Percentiles rank a stretch among this genome's conserved stretches.
These are phyloP conservation scores for Lepidonotus clava DNA, from an alignment of 2,888 invertebrate species.

Conservation along the genomic window DNA sequence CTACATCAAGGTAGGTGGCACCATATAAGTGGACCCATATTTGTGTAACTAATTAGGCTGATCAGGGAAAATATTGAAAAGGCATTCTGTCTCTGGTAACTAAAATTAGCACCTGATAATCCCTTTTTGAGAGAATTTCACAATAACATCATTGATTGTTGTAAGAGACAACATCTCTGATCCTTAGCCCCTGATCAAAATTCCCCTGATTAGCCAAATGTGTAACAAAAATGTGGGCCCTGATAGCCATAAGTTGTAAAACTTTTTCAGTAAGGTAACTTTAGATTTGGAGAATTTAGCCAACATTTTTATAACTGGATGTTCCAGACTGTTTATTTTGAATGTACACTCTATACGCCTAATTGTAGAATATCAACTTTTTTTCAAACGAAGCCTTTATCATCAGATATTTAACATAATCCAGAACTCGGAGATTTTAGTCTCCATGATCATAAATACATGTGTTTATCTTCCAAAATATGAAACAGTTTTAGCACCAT, in stretches of 20 bases:
- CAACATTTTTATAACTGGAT: no score
- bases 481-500: not conserved
- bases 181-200: not conserved
- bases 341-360: no score
- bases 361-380: no score
- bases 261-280: no score
- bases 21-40: not conserved
- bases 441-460: not conserved
- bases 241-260: no score
- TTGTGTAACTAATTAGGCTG: no score
- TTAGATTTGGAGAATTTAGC: no score
- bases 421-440: not conserved
- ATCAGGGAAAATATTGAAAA: not conserved
- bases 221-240: no score
- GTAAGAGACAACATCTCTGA: not conserved
- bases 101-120: not conserved
- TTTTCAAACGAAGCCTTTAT: not conserved
- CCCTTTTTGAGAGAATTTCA: not conserved
- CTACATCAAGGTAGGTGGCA: constrained; percentile 83
- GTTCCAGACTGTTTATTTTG: no score
- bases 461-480: not conserved
- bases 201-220: not conserved
- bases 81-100: not conserved
- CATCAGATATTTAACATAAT: not conserved
- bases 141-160: not conserved